Conservation (phyloP, 1,140 invertebrate genomes). For the Gerris buenoi region DNA sequence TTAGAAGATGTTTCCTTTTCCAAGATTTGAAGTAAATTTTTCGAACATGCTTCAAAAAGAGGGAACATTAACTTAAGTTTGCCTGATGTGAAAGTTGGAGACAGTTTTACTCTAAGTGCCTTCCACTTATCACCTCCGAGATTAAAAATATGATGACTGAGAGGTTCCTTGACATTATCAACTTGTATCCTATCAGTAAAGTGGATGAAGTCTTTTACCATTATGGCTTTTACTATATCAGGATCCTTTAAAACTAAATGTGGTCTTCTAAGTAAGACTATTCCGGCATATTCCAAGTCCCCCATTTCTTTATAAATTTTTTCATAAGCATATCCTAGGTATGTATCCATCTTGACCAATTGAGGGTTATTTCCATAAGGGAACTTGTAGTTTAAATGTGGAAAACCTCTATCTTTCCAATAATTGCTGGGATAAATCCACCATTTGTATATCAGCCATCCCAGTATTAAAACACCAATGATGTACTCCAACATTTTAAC, state of each 20-base stretch:
- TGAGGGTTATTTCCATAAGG: neutral
- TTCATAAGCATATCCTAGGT: neutral
- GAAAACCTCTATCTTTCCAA: constrained; percentile 4
- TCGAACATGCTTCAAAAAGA: constrained; percentile 28
- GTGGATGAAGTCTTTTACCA: constrained; percentile 35
- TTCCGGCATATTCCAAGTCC: constrained; percentile 28
- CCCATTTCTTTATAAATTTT: neutral
- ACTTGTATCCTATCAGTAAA: constrained; percentile 34
- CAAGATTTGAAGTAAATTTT: constrained; percentile 10
- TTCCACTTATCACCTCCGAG: constrained; percentile 35
- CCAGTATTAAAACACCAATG: no score
- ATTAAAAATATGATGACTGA: constrained; percentile 20
- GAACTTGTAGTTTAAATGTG: neutral
- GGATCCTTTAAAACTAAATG: constrained; percentile 34
- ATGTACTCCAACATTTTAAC: no score
- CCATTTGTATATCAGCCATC: constrained; percentile 4
- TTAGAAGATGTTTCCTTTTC: neutral
- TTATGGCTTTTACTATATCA: constrained; percentile 33
- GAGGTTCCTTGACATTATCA: constrained; percentile 19
- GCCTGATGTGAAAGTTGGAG: constrained; percentile 39
- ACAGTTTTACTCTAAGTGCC: constrained; percentile 39
- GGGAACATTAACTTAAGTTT: constrained; percentile 27
- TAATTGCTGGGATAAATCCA: neutral
- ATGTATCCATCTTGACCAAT: neutral
- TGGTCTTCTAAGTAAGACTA: constrained; percentile 33